Evolutionary conservation across 2,888 invertebrate genomes (phyloP), one percentile per base, ranked within the genome.

Genomic region (Lacanobia wlatinum): DNA sequence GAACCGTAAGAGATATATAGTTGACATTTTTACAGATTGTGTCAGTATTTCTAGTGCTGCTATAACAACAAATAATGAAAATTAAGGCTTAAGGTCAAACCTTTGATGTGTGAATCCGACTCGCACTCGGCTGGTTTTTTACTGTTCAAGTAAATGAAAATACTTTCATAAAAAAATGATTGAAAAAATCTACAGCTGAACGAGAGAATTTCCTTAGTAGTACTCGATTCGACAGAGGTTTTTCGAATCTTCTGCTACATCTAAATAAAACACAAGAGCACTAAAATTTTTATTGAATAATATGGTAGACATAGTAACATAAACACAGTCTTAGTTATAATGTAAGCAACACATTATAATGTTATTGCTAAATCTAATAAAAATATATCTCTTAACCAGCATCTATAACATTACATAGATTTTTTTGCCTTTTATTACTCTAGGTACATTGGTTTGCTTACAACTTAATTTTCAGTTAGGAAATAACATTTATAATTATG

Each of bases 301-400:
- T 64, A 46, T 43, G 65, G 18, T 78, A 79, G 67, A 82, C 83
- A 72, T 71, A 72, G 59, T 74, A 69, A 83, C 55, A 83, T 74
- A 83, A 82, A 80, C 80, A 80, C 46, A 58, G 34, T 62, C 65
- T 83, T 82, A 74, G 75, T 79, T 71, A 78, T 82, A 83, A 80
- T 56, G 80, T 79, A 83, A 83, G 62, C 68, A 84, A 80, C 65
- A 75, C 43, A 83, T 80, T 83, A 80, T 64, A 74, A 67, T 83
- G 60, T 70, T 75, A 70, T 67, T 67, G 58, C 76, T 74, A 62
- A 63, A 80, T 70, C 73, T 79, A 65, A 65, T 79, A 65, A 65
- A 73, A 68, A 73, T 79, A 71, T 72, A 66, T 73, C 43, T 67
- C 67, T 66, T 48, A 38, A 50, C 52, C 43, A 56, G 12, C 10